These are phyloP conservation scores for Lordiphosa collinella DNA, from an alignment of 1,140 invertebrate species.

Conservation along the genomic window DNA sequence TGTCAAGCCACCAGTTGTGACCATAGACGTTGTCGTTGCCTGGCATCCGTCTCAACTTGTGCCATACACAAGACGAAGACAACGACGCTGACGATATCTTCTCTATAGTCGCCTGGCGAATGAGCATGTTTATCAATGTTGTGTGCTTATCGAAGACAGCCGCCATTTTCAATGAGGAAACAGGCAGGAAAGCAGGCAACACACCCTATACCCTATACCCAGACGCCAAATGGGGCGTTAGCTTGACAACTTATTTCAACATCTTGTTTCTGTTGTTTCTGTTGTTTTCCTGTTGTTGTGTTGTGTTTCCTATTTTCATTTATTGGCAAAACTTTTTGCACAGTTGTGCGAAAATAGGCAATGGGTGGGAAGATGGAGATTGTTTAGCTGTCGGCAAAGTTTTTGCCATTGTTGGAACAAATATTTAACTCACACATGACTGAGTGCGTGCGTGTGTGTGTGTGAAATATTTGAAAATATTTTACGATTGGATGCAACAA, in stretches of 20 bases:
- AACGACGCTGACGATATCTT: no score
- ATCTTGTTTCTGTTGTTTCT: constrained; percentile 39
- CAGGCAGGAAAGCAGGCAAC: no score
- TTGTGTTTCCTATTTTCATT: constrained; percentile 67
- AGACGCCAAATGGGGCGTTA: constrained; percentile 28
- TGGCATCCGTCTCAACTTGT: constrained; percentile 25
- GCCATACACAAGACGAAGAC: not conserved
- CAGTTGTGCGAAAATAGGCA: constrained; percentile 49
- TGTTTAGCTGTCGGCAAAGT: constrained; percentile 53
- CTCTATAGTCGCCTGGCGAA: constrained; percentile 5
- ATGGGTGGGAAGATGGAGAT: not conserved
- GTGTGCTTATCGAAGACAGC: constrained; percentile 56
- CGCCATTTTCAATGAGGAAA: constrained; percentile 19
- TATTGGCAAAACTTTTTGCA: constrained; percentile 67
- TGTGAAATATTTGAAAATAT: constrained; percentile 10
- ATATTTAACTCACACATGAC: constrained; percentile 24
- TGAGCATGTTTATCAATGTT: constrained; percentile 69
- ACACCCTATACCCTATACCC: not conserved
- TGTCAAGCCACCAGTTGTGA: constrained; percentile 35
- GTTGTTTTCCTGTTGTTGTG: constrained; percentile 42
- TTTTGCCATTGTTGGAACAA: constrained; percentile 41
- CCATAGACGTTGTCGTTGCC: constrained; percentile 24
- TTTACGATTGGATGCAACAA: constrained; percentile 3
- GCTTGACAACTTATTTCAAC: constrained; percentile 74
- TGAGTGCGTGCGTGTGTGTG: constrained; percentile 25